Percentiles rank a stretch among this genome's conserved stretches.
These are phyloP conservation scores for Caenorhabditis afra DNA, from an alignment of 2,888 invertebrate genomes.

Conservation along the genomic window DNA sequence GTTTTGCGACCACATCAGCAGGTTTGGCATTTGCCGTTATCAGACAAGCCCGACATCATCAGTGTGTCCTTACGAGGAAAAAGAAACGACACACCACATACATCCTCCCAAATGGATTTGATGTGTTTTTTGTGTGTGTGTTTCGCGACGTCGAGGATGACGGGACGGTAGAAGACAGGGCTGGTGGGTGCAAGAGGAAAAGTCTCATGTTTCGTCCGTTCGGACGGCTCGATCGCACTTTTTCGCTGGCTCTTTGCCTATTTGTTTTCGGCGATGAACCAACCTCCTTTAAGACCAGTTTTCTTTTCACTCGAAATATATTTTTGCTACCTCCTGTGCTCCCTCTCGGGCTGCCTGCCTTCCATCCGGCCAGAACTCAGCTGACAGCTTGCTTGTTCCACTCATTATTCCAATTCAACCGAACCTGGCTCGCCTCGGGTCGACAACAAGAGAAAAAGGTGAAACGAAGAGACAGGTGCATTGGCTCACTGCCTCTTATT, in stretches of 20 bases:
- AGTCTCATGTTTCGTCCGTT: conserved; percentile 56
- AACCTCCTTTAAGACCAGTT: conserved; percentile 60
- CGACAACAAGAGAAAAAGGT: neutral
- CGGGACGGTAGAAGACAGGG: conserved; percentile 25
- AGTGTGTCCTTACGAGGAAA: conserved; percentile 41
- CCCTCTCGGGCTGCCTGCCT: conserved; percentile 13
- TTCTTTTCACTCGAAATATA: conserved; percentile 60
- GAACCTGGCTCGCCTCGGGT: neutral
- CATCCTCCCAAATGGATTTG: neutral
- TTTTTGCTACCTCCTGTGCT: conserved; percentile 51
- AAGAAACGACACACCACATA: conserved; percentile 5
- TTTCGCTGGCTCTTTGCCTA: conserved; percentile 56
- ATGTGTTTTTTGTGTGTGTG: neutral
- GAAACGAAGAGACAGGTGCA: neutral
- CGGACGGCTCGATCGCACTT: conserved; percentile 52
- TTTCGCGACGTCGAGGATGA: conserved; percentile 7
- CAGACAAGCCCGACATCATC: conserved; percentile 47
- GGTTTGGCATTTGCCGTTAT: conserved; percentile 57
- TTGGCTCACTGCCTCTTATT: neutral
- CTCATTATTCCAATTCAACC: conserved; percentile 11
- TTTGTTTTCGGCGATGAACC: conserved; percentile 60
- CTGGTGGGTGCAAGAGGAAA: conserved; percentile 3
- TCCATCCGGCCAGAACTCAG: conserved; percentile 50
- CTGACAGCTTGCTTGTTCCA: conserved; percentile 27
- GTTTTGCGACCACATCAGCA: conserved; percentile 53